phyloP scores from a whole-genome alignment of 2,113 vertebrate species.

The Phrynosoma blainvillii region DNA sequence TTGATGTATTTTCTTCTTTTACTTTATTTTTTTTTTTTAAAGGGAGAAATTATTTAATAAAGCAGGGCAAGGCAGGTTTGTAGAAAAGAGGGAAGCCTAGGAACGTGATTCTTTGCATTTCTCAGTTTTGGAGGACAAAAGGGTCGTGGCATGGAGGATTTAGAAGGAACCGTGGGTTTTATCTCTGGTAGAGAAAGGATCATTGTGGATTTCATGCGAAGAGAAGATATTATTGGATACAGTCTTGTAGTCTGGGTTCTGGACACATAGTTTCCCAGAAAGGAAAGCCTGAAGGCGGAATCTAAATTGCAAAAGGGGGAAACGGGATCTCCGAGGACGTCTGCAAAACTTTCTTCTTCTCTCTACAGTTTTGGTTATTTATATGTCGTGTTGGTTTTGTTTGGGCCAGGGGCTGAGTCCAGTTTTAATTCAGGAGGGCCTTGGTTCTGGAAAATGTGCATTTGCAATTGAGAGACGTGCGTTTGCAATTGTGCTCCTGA shows the following conservation, averaged over 20 bases:
- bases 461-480: too few species aligned
- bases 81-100: neutral
- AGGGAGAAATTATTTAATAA: neutral
- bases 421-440: too few species aligned
- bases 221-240: too few species aligned
- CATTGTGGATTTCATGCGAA: neutral
- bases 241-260: neutral
- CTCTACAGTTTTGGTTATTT: neutral
- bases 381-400: neutral
- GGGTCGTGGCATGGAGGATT: neutral
- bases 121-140: neutral
- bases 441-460: neutral
- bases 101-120: too few species aligned
- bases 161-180: neutral
- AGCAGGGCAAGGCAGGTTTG: neutral
- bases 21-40: neutral
- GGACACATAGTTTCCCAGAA: neutral
- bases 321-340: too few species aligned
- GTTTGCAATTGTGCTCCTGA: too few species aligned
- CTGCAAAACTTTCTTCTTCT: too few species aligned
- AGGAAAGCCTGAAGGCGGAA: neutral
- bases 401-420: too few species aligned
- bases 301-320: rapidly evolving
- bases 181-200: neutral
- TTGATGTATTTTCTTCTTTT: neutral